Evolutionary conservation across 2,888 invertebrate genomes (phyloP), one percentile per base, ranked within the genome.

Genomic region (Xylophagus ater): DNA sequence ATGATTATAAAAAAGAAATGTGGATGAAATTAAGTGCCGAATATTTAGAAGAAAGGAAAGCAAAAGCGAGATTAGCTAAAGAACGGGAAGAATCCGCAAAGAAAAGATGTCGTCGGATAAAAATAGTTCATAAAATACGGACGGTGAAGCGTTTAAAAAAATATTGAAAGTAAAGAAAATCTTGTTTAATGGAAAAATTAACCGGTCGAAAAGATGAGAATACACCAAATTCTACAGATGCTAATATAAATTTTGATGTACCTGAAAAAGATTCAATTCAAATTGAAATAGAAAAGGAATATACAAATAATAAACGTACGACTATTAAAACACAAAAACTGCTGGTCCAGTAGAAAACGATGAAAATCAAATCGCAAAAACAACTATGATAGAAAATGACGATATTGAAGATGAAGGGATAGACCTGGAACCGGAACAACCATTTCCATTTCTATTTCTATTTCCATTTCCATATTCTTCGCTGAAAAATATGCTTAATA

Each of bases 91-190:
- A 89, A 59, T 82, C 82, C 41, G 80, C 87, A 49, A 81, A 80
- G 55, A 86, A 82, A 60, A 73, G 81, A 37, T 78, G 80, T 30
- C 74, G 76, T 21, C 69, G 71, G 0, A 74, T 73, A 51, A 76
- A 76, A 55, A 76, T 78, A 50, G 72, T 24, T 79, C 81, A 1
- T 78, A 81, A 0, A 73, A 65, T 41, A 77, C 78, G 1, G 74
- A 74, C 39, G 87, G 85, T 3, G 94, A 96, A 66, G 96, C 96
- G 0, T 90, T 97, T 31, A 89, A 90, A 59, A 93, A 92, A 66
- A 92, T 97, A 78, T 68, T 97, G 14, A 87, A 85, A 49, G 96
- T 96, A 59, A 93, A 93, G 66, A 87, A 87, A 58, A 83, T 97
- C 48, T 97, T 96, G 3, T 80, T 78, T 4, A 98, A 98, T 97